These are phyloP conservation scores for Agonopterix alstromeriana DNA, from an alignment of 2,888 invertebrate species.

Conservation along the genomic window DNA sequence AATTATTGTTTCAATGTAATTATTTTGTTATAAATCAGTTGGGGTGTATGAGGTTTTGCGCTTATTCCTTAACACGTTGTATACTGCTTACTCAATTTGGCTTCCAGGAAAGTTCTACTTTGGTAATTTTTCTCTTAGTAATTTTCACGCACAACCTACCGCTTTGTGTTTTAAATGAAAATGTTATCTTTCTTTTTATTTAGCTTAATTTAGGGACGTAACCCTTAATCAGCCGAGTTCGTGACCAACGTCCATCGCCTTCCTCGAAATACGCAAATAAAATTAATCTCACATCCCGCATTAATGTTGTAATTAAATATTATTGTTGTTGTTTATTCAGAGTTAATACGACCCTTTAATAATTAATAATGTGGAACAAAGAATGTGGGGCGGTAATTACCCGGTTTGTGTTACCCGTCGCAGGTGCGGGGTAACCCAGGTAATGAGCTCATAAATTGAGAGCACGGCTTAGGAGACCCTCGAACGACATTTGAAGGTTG, in stretches of 20 bases:
- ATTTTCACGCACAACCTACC: too few relatives aligned
- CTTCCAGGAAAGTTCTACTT: neutral
- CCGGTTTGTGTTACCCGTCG: neutral
- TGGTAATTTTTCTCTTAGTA: too few relatives aligned
- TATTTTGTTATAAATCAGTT: too few relatives aligned
- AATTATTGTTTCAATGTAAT: too few relatives aligned
- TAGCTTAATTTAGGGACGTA: too few relatives aligned
- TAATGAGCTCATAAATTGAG: slow-evolving; percentile 39
- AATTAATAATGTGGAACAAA: slow-evolving; percentile 45
- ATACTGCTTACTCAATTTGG: neutral
- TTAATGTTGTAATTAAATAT: slow-evolving; percentile 30
- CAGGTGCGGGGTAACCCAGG: slow-evolving; percentile 27
- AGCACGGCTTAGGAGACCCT: slow-evolving; percentile 18
- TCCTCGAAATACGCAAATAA: slow-evolving; percentile 15
- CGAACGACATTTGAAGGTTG: neutral
- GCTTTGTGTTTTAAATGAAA: too few relatives aligned
- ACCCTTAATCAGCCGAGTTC: neutral
- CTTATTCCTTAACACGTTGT: too few relatives aligned
- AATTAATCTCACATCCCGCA: slow-evolving; percentile 18
- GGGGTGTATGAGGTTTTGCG: too few relatives aligned
- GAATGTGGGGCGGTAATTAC: slow-evolving; percentile 34
- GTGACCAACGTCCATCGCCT: neutral
- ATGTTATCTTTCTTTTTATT: too few relatives aligned
- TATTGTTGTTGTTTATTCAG: slow-evolving; percentile 29
- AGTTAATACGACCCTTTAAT: slow-evolving; percentile 27